Conservation (phyloP, 2,888 invertebrate species). For the Apamea anceps region DNA sequence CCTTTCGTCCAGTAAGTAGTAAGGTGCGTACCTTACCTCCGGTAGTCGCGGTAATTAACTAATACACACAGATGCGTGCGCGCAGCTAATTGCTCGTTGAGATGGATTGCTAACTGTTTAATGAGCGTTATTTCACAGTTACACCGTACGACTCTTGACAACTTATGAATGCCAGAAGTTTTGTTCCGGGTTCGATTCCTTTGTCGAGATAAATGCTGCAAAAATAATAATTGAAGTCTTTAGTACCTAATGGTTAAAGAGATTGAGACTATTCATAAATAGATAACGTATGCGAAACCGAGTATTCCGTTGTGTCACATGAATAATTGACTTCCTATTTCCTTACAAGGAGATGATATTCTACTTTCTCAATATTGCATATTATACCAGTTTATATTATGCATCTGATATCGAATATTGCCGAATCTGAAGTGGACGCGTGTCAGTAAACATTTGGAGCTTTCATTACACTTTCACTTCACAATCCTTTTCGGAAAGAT, state of each 20-base stretch:
- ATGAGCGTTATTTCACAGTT: slow-evolving; percentile 12
- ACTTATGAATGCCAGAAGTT: not conserved
- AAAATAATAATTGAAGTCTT: not conserved
- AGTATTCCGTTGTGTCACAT: not conserved
- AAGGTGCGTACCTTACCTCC: not conserved
- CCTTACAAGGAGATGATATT: slow-evolving; percentile 42
- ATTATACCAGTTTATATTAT: slow-evolving; percentile 29
- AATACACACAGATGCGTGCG: slow-evolving; percentile 28
- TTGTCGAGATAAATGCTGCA: not conserved
- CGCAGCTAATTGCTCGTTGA: slow-evolving; percentile 47
- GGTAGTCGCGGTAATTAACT: slow-evolving; percentile 23
- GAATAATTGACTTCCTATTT: slow-evolving; percentile 37
- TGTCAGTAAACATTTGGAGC: slow-evolving; percentile 26
- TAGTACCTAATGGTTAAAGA: not conserved
- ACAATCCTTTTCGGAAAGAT: slow-evolving; percentile 31
- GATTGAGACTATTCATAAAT: not conserved
- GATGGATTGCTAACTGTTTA: slow-evolving; percentile 46
- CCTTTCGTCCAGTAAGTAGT: not conserved
- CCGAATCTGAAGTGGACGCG: slow-evolving; percentile 9
- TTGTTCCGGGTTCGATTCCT: slow-evolving; percentile 4
- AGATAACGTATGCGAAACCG: slow-evolving; percentile 7
- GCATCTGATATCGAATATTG: slow-evolving; percentile 20
- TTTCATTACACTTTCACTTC: slow-evolving; percentile 53
- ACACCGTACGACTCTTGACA: not conserved
- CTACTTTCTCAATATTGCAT: slow-evolving; percentile 42